Base-by-base conservation (phyloP, 2,888 invertebrate species). In the Biston stratarius region DNA sequence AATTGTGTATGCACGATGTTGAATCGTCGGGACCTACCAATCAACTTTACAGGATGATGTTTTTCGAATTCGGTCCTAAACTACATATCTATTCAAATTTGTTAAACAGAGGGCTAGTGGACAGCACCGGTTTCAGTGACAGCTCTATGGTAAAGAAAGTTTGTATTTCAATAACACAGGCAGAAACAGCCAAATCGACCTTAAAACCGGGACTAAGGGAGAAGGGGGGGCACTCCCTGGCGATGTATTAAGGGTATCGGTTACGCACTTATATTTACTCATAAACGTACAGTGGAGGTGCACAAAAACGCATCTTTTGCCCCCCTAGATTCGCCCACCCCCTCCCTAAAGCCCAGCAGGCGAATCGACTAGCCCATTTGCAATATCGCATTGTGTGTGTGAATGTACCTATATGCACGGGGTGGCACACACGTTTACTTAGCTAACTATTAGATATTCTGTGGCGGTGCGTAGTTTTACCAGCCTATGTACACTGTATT, bases 301-400 rank as follows among this genome's bases (percentile, higher is more conserved):
- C 91, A 92, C 92, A 94, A 94, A 94, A 93, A 93, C 92, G 94
- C 94, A 94, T 92, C 91, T 90, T 90, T 83, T 69, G 33, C 70
- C 82, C 86, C 84, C 86, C 87, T 82, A 64, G 60, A 33, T 44
- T 71, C 70, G 59, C 70, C 77, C 80, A 80, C 84, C 86, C 86
- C 81, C 52, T 78, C 80, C 82, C 85, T 68, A 74, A 78, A 81
- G 83, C 87, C 85, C 86, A 87, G 83, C 87, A 87, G 89, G 87
- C 85, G 90, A 90, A 90, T 92, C 91, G 92, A 92, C 90, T 92
- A 92, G 94, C 91, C 92, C 90, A 93, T 93, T 92, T 91, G 92
- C 91, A 90, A 91, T 90, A 89, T 90, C 83, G 82, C 89, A 90
- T 91, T 91, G 93, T 93, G 93, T 92, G 92, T 81, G 92, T 92